Evolutionary conservation across 2,797 vertebrate genomes (phyloP).

Genomic region (Lepus townsendii): DNA sequence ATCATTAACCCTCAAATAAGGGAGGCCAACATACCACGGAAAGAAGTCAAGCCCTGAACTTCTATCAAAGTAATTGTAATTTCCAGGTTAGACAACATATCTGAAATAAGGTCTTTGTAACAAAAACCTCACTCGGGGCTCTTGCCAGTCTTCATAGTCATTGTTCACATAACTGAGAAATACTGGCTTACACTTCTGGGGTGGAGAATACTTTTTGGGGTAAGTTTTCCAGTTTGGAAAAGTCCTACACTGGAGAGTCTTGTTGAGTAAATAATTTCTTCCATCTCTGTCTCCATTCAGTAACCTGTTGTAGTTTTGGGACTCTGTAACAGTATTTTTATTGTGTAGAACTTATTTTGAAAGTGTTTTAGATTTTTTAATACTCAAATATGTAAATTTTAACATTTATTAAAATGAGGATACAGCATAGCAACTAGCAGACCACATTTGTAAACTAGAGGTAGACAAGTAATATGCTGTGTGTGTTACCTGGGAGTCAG

Average conservation of each 20-base stretch:
- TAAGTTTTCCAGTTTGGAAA: slow-evolving; percentile 54
- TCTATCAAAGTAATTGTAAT: slow-evolving; percentile 70
- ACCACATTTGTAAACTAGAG: not conserved
- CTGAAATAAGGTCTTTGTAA: slow-evolving; percentile 68
- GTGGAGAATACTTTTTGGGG: not conserved
- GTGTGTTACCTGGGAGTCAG: not conserved
- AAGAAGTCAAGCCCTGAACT: slow-evolving; percentile 77
- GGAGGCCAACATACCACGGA: slow-evolving; percentile 79
- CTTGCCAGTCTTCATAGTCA: slow-evolving; percentile 66
- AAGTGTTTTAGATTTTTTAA: slow-evolving; percentile 17
- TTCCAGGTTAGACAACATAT: slow-evolving; percentile 71
- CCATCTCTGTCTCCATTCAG: not conserved
- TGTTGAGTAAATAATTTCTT: slow-evolving; percentile 63
- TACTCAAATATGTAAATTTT: slow-evolving; percentile 62
- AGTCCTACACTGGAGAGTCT: not conserved
- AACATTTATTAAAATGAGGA: slow-evolving; percentile 53
- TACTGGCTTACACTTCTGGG: slow-evolving; percentile 52
- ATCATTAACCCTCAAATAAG: slow-evolving; percentile 78
- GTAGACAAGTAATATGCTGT: not conserved
- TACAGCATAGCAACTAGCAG: slow-evolving; percentile 7
- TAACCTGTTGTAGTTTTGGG: not conserved
- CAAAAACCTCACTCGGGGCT: slow-evolving; percentile 69
- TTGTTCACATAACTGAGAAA: slow-evolving; percentile 52
- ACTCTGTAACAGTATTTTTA: slow-evolving; percentile 55
- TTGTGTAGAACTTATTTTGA: slow-evolving; percentile 23